A percentile compares a stretch with the other conserved stretches of the same genome.
Evolutionary conservation across 2,888 invertebrate genomes (phyloP).

Genomic region (Xestia rhomboidea): DNA sequence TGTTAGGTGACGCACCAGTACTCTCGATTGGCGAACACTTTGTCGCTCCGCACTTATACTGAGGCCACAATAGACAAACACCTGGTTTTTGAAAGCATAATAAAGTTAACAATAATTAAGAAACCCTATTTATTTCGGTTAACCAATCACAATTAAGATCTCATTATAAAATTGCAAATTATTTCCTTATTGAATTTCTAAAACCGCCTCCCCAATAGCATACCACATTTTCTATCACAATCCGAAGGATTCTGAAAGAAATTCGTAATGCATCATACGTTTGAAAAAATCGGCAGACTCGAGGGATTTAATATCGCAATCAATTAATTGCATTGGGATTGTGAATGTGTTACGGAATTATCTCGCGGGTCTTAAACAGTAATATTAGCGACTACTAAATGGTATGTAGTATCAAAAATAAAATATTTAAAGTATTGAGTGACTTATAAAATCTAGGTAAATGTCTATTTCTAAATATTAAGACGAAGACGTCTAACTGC

Average conservation of each 20-base stretch:
- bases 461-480: not conserved
- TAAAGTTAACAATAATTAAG: not conserved
- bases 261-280: not conserved
- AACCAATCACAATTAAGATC: not conserved
- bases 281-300: not conserved
- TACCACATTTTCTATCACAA: not conserved
- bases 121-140: not conserved
- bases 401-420: not conserved
- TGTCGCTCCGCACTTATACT: not conserved
- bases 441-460: not conserved
- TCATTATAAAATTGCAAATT: not conserved
- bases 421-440: too few species aligned
- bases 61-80: not conserved
- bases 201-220: not conserved
- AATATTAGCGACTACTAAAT: not conserved
- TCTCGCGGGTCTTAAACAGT: not conserved
- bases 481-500: not conserved
- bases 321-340: not conserved
- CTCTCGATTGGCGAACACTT: slow-evolving; percentile 37
- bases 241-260: not conserved
- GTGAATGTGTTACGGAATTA: not conserved
- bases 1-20: slow-evolving; percentile 56
- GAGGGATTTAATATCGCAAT: not conserved
- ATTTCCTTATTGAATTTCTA: not conserved
- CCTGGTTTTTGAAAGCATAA: too few species aligned